Base-by-base conservation (phyloP, 2,113 vertebrate species). In the Halichoerus grypus region DNA sequence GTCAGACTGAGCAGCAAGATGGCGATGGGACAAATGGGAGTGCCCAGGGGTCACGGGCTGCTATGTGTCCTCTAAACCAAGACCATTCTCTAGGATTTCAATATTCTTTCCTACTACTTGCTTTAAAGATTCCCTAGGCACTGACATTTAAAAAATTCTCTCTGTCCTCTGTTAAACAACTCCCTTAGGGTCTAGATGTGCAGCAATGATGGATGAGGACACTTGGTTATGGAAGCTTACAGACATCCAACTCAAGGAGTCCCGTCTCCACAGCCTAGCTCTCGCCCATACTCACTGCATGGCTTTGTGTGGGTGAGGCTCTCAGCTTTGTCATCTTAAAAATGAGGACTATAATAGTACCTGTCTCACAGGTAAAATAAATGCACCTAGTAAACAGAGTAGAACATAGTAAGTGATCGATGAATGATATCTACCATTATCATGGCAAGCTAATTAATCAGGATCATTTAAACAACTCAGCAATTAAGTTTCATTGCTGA, bases 391-490 rank as follows among this genome's bases (percentile, higher is more conserved):
- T n/a, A 36, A 4, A 63, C 21, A 51, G 46, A 16, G 10, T 88
- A 26, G 28, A 69, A 31, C 26, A 49, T 21, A 76, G 13, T 33
- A 31, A 84, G 49, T 51, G 49, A 24, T 92, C 13, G 15, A n/a
- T 92, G 71, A 55, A 69, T 84, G 49, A 39, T 28, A 31, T 5
- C 49, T 94, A 53, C 19, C 28, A 33, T 87, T 55, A 69, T 21
- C 33, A 57, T 69, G 59, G 19, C 2, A 53, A 51, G 14, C 13
- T 86, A 49, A 81, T 83, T 61, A 49, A 74, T 72, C 4, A 7
- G 46, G 71, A 33, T 88, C 33, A 36, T 90, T 92, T 69, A 81
- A 85, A 63, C 26, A 67, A 49, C 51, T 96, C 13, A 84, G 10
- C 42, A 71, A 59, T 57, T 55, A 88, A 76, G 21, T n/a, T 49